phyloP scores from a whole-genome alignment of 2,797 vertebrate genomes.

The Lepus townsendii region DNA sequence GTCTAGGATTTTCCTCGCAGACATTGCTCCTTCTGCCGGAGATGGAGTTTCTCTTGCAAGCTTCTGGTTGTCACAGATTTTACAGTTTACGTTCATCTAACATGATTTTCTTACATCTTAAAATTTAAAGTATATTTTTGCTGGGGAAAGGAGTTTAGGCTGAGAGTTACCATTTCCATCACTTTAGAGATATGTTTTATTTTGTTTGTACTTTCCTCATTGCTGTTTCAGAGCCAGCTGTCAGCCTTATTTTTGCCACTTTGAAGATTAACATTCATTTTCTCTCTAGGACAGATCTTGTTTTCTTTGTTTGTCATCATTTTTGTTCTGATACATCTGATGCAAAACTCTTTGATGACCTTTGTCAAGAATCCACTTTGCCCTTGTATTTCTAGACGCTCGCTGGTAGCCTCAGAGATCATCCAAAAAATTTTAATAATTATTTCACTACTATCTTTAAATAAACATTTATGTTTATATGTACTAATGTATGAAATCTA shows the following conservation, averaged over 20 bases:
- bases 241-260: too few species aligned
- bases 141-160: background rate
- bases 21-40: too few species aligned
- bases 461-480: too few species aligned
- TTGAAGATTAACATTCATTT: background rate
- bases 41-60: too few species aligned
- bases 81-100: too few species aligned
- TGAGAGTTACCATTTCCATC: background rate
- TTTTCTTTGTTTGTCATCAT: background rate
- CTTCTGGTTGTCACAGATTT: too few species aligned
- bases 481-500: too few species aligned
- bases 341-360: background rate
- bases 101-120: too few species aligned
- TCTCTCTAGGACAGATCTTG: background rate
- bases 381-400: background rate
- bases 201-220: background rate
- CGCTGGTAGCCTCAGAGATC: background rate
- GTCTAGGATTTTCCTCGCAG: too few species aligned
- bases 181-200: background rate
- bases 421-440: too few species aligned
- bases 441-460: too few species aligned
- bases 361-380: too few species aligned
- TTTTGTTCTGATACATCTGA: background rate
- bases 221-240: background rate
- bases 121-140: background rate